Base-by-base conservation (phyloP, 1,140 invertebrate genomes). In the Calliphora vicina region DNA sequence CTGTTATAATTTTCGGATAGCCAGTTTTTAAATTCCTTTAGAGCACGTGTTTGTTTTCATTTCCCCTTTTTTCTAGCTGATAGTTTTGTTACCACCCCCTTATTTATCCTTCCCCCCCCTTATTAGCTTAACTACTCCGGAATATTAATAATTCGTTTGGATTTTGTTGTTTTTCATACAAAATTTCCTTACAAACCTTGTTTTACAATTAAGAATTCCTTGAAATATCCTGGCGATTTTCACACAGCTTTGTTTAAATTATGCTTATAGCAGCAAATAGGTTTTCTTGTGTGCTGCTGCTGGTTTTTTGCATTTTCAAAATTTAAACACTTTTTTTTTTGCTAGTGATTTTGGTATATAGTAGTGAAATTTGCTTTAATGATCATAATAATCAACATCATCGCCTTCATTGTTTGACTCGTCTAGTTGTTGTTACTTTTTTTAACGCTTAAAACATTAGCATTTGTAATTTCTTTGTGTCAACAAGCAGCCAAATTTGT, bases 21-120 rank as follows among this genome's bases (percentile, higher is more conserved):
- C 1, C n/a, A 12, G 17, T n/a, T 15, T 17, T n/a, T 45, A 78
- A 43, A 78, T 78, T 78, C 74, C 35, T 78, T 45, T 45, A 43
- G n/a, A 78, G 74, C 74, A 78, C 74, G 74, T 78, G 74, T 78
- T 43, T 43, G 35, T 43, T 45, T 42, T 35, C 2, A 25, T 78
- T 76, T 76, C 73, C 73, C 73, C 73, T 76, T 25, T 71, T 57
- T 57, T 57, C 13, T 10, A 0, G 10, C 35, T 8, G 35, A 35
- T 35, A 35, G 35, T 67, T 67, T 67, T 57, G 20, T 20, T 9
- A 67, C 6, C 57, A 20, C 20, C 20, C 57, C 17, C 20, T 23
- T 67, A 17, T n/a, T n/a, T n/a, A n/a, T n/a, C n/a, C 20, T 67
- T 23, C 6, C 17, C 6, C 35, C 35, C 35, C 35, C 35, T 35